Base-by-base conservation (phyloP, 2,797 vertebrate species). In the Hippoglossus hippoglossus region DNA sequence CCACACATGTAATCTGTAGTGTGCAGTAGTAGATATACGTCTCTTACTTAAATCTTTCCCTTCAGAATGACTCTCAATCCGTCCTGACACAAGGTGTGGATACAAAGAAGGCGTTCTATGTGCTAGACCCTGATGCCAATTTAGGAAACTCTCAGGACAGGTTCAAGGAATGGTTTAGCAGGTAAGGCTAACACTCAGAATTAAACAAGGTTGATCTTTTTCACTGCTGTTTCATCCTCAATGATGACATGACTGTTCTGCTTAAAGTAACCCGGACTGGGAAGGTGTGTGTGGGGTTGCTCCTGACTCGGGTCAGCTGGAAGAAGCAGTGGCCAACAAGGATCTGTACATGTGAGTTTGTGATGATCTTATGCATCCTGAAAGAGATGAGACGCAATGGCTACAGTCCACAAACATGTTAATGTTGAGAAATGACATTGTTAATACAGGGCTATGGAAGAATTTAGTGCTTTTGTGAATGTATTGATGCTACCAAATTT, bases 311-410 rank as follows among this genome's bases (percentile, higher is more conserved):
- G 88, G 91, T 64, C 93, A 94, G 78, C 91, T 98, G 25, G 93
- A 95, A 59, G 91, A 90, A 1, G 97, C 96, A 0, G 91, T 99
- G 44, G 74, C 94, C 0, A 92, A 95, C 24, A 95, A 92, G 9
- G 97, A 99, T 75, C 93, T 99, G 1, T 98, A 98, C 75, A 95
- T 99, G 97, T 99, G 87, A 97, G 97, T 94, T 73, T 76, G 8
- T 70, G 44, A 31, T 11, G 6, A 53, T 50, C 15, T 25, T 0
- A 22, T 21, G 0, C 31, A 50, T 49, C n/a, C 31, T 67, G 3
- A 46, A 46, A 49, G 18, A 5, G 5, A 22, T 1, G 0, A 16
- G 11, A 44, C 16, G 13, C 8, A 22, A 10, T 41, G 3, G 1
- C 31, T n/a, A 49, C 19, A 49, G 18, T 47, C 44, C 18, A 47